A percentile compares a stretch with the other conserved stretches of the same genome.
These are phyloP conservation scores for Macrobrachium rosenbergii DNA, from an alignment of 1,140 invertebrate genomes.

Conservation along the genomic window DNA sequence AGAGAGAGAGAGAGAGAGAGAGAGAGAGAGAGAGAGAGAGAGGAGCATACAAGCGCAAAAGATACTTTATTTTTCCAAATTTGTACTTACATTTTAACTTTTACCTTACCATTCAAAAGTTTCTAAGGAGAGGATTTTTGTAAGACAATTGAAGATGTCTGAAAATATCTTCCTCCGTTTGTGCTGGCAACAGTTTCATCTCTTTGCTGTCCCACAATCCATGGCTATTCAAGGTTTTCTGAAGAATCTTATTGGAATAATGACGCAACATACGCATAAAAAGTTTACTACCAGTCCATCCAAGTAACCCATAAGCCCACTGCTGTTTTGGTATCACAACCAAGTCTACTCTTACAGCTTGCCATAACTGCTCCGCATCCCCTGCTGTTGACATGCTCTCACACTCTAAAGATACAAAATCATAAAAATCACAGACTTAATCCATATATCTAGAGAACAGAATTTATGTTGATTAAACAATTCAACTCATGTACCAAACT, in stretches of 20 bases:
- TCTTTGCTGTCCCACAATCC: constrained; percentile 12
- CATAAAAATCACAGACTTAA: no score
- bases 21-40: no score
- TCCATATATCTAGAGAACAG: no score
- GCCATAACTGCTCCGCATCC: background rate
- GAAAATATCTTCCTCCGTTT: constrained; percentile 14
- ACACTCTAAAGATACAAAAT: background rate
- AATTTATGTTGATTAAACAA: no score
- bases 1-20: no score
- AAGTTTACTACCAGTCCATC: constrained; percentile 25
- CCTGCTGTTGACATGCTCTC: background rate
- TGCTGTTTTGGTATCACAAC: background rate
- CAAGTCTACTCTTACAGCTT: constrained; percentile 28
- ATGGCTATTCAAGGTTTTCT: constrained; percentile 16
- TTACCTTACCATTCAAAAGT: constrained; percentile 1
- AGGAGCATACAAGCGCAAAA: no score
- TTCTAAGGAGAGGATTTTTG: constrained; percentile 10
- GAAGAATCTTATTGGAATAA: background rate
- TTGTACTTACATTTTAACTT: no score
- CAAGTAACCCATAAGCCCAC: constrained; percentile 12
- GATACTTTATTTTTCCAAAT: no score
- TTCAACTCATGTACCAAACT: no score
- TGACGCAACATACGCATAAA: constrained; percentile 21
- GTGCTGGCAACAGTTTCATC: background rate
- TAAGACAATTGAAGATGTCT: constrained; percentile 1